phyloP scores from a whole-genome alignment of 2,113 vertebrate species.

The Peromyscus californicus region DNA sequence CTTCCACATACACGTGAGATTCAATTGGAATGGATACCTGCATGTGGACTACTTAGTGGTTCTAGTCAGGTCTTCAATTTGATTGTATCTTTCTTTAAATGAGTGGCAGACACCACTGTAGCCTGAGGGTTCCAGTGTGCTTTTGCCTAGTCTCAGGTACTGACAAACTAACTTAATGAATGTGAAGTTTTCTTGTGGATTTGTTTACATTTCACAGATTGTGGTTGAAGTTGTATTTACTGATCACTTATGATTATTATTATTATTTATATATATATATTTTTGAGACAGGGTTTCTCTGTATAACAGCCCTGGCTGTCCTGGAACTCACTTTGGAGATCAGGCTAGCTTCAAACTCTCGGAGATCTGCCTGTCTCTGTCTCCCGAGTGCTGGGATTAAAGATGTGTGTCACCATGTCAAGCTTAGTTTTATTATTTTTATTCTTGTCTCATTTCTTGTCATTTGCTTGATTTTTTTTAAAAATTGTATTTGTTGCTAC shows the following conservation, averaged over 20 bases:
- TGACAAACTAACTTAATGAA: neutral
- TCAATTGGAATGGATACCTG: neutral
- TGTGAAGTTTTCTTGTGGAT: slow-evolving; percentile 26
- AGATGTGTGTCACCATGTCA: neutral
- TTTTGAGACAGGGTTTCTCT: neutral
- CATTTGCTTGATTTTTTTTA: neutral
- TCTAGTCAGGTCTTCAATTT: neutral
- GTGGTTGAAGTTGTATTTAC: neutral
- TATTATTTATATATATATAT: too few relatives aligned
- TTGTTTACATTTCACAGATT: slow-evolving; percentile 31
- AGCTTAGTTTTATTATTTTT: slow-evolving; percentile 8
- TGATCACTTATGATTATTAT: neutral
- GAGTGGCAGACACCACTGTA: neutral
- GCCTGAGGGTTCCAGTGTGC: neutral
- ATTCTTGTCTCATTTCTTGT: neutral
- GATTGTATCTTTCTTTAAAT: neutral
- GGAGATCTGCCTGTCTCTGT: neutral
- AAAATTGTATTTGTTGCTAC: neutral
- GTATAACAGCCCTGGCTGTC: neutral
- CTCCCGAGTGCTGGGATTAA: neutral
- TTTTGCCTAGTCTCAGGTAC: slow-evolving; percentile 2
- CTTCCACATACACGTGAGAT: neutral
- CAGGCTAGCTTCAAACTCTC: neutral
- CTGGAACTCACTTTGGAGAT: neutral
- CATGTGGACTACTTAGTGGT: neutral